Evolutionary conservation across 2,113 vertebrate genomes (phyloP).

Genomic region (Cavia aperea): DNA sequence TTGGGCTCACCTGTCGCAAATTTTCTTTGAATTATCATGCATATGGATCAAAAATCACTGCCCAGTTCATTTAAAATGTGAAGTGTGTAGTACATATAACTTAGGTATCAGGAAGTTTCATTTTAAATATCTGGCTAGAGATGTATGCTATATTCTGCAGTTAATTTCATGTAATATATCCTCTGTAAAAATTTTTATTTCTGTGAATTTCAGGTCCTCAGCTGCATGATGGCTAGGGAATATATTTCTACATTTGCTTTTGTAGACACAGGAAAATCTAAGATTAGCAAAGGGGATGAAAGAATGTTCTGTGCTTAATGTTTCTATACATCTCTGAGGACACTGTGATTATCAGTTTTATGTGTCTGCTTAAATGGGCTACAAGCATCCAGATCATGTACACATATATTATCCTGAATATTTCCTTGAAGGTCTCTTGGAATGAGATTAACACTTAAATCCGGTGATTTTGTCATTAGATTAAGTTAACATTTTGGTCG

Average conservation of each 20-base stretch:
- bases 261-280: not conserved
- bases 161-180: not conserved
- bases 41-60: too few relatives aligned
- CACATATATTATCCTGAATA: not conserved
- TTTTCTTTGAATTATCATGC: not conserved
- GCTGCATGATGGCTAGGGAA: too few relatives aligned
- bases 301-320: not conserved
- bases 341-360: not conserved
- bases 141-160: not conserved
- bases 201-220: not conserved
- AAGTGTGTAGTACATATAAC: not conserved
- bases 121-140: not conserved
- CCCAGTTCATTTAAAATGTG: too few relatives aligned
- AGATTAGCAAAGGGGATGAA: not conserved
- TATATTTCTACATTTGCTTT: not conserved
- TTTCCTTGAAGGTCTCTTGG: not conserved
- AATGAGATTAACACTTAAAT: not conserved
- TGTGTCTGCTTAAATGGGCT: not conserved
- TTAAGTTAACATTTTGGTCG: not conserved
- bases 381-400: not conserved
- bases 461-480: not conserved
- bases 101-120: not conserved
- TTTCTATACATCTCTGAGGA: not conserved
- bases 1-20: too few relatives aligned
- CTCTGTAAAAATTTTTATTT: not conserved